Evolutionary conservation across 2,113 vertebrate genomes (phyloP).

Genomic region (Hyaena hyaena): DNA sequence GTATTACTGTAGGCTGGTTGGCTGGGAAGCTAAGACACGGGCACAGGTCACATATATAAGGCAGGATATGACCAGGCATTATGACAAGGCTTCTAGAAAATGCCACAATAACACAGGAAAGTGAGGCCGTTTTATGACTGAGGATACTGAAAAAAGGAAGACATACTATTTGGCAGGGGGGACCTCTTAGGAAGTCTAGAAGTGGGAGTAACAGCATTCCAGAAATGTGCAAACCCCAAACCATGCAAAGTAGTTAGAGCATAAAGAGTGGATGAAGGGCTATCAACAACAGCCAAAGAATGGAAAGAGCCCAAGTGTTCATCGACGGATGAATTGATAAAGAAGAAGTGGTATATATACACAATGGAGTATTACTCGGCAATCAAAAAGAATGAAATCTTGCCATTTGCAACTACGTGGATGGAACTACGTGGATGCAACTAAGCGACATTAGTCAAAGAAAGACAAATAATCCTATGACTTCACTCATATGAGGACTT

Average conservation of each 20-base stretch:
- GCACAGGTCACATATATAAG: not conserved
- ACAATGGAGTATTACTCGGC: no score
- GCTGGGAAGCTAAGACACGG: not conserved
- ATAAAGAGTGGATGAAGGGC: not conserved
- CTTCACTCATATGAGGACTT: no score
- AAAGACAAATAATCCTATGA: no score
- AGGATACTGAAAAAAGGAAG: not conserved
- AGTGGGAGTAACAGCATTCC: not conserved
- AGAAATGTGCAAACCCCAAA: not conserved
- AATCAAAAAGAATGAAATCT: no score
- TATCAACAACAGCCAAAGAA: no score
- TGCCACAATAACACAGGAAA: not conserved
- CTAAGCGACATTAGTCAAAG: no score
- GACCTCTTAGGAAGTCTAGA: not conserved
- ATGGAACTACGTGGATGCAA: no score
- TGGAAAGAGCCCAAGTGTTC: no score
- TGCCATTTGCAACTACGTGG: no score
- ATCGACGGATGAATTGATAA: no score
- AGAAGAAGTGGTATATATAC: no score
- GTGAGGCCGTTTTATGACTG: not conserved
- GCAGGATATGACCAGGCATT: not conserved
- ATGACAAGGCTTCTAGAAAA: not conserved
- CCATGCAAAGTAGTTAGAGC: not conserved
- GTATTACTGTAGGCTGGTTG: not conserved
- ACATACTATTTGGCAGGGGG: not conserved